phyloP scores from a whole-genome alignment of 1,140 invertebrate species.

The Babylonia areolata region DNA sequence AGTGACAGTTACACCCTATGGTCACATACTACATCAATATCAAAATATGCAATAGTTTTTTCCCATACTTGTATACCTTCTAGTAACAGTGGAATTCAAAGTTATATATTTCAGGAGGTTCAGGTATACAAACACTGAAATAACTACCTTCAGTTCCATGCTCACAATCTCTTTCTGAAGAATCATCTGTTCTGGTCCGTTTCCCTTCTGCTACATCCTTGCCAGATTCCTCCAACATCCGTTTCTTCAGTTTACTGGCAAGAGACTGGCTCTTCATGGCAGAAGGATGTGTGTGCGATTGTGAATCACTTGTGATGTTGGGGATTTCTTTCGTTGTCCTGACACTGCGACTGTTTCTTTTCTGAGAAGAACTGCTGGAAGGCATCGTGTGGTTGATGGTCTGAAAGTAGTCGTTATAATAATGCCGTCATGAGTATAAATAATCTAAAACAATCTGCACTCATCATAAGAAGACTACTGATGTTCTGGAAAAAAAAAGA shows the following conservation, averaged over 20 bases:
- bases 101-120: not conserved
- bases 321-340: not conserved
- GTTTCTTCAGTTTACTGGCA: constrained; percentile 6
- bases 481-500: no score
- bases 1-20: no score
- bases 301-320: not conserved
- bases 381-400: not conserved
- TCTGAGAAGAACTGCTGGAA: not conserved
- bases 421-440: no score
- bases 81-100: no score
- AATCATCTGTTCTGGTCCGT: no score
- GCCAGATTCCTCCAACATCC: not conserved
- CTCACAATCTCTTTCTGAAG: not conserved
- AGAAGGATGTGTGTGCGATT: not conserved
- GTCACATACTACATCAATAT: no score
- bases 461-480: no score
- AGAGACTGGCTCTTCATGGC: not conserved
- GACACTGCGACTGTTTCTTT: not conserved
- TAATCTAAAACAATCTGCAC: no score
- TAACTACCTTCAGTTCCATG: not conserved
- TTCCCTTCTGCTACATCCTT: not conserved
- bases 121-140: not conserved
- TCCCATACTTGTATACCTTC: no score
- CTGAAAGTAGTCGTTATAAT: no score
- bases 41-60: no score